Conservation (phyloP, 92 coral and sea anemone genomes). For the Zoanthus sansibaricus region DNA sequence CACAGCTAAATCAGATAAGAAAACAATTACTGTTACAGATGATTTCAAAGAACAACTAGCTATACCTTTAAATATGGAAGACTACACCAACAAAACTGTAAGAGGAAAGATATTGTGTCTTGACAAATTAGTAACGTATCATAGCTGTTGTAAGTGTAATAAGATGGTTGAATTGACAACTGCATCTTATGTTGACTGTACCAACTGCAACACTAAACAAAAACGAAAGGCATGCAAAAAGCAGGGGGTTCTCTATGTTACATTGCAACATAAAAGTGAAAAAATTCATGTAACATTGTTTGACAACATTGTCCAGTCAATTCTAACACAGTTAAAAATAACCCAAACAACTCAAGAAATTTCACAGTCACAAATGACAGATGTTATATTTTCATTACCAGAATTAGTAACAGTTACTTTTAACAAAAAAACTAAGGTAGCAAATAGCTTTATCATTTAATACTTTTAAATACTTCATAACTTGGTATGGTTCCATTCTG, state of each 20-base stretch:
- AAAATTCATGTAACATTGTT: not conserved
- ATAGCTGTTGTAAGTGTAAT: slow-evolving; percentile 42
- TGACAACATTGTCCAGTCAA: not conserved
- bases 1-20: slow-evolving; percentile 18
- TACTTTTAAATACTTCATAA: too few relatives aligned
- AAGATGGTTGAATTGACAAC: slow-evolving; percentile 32
- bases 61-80: slow-evolving; percentile 24
- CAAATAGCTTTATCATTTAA: slow-evolving; percentile 13
- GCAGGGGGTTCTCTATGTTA: slow-evolving; percentile 25
- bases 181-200: slow-evolving; percentile 3
- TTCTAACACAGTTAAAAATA: not conserved
- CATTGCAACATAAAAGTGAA: slow-evolving; percentile 3
- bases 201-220: slow-evolving; percentile 16
- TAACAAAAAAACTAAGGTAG: not conserved
- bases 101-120: slow-evolving; percentile 28
- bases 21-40: slow-evolving; percentile 25
- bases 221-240: slow-evolving; percentile 37
- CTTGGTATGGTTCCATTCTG: not conserved
- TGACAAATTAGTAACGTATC: slow-evolving; percentile 30
- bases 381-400: not conserved
- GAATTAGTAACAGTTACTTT: slow-evolving; percentile 7
- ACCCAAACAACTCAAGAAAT: slow-evolving; percentile 7
- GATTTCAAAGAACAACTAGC: slow-evolving; percentile 52
- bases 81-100: slow-evolving; percentile 41
- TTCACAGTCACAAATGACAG: not conserved